Conservation (phyloP, 1,140 invertebrate genomes). For the Bombus ignitus region DNA sequence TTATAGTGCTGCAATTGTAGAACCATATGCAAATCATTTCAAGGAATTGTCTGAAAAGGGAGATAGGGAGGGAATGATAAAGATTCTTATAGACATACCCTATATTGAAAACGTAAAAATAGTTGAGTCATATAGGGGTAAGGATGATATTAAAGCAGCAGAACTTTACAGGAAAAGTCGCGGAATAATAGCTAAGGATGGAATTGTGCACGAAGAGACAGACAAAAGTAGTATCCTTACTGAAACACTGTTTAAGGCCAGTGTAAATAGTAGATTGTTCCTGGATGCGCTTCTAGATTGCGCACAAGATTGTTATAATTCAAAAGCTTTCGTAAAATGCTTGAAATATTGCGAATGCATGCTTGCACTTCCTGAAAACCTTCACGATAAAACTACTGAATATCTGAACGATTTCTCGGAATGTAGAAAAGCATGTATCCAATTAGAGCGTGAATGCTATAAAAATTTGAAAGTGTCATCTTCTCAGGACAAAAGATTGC, state of each 20-base stretch:
- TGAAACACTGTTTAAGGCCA: conserved; percentile 70
- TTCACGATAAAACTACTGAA: conserved; percentile 55
- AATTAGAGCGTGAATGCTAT: conserved; percentile 69
- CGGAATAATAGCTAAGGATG: neutral
- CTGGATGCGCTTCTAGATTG: conserved; percentile 69
- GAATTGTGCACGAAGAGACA: conserved; percentile 20
- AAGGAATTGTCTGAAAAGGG: conserved; percentile 61
- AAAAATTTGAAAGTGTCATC: conserved; percentile 54
- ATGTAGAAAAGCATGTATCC: conserved; percentile 65
- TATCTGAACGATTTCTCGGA: conserved; percentile 55
- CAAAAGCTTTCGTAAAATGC: conserved; percentile 64
- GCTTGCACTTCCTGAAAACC: conserved; percentile 53
- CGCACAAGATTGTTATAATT: conserved; percentile 62
- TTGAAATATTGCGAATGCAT: conserved; percentile 71
- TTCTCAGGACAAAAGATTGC: conserved; percentile 2
- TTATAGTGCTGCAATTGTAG: conserved; percentile 25
- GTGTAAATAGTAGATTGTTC: conserved; percentile 56
- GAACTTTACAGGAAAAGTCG: conserved; percentile 56
- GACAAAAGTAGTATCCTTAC: conserved; percentile 61
- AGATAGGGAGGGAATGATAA: conserved; percentile 74
- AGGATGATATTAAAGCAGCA: conserved; percentile 69
- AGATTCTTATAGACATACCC: conserved; percentile 67
- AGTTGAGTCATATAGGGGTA: conserved; percentile 64
- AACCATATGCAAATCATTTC: conserved; percentile 63
- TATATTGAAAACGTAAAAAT: conserved; percentile 59